Evolutionary conservation across 2,888 invertebrate species (phyloP), one percentile per base, ranked within the genome.

Genomic region (Sinopyrophorus schimmeli): DNA sequence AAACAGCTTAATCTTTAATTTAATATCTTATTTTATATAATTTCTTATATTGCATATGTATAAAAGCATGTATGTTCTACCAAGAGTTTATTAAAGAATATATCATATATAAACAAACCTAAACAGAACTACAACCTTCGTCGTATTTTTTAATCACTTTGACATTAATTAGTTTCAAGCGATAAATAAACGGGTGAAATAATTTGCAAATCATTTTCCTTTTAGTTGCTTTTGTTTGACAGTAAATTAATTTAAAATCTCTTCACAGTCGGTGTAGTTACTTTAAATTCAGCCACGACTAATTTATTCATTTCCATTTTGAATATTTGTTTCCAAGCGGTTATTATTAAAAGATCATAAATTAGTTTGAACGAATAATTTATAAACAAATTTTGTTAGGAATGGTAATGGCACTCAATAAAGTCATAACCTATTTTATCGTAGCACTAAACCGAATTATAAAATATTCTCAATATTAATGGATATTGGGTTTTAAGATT

Each of bases 331-430:
- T 66, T 65, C 66, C 59, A 55, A 53, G 53, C 61, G 61, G 63
- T 65, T 62, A 61, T 66, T 67, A 67, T 65, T 67, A 65, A 64
- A 63, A 63, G 65, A 65, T 65, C 63, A 63, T 67, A 67, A 67
- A 66, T 67, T 67, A 67, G 66, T 66, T 64, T 62, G 49, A 50
- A 61, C 54, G 61, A 67, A 65, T 65, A 67, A 65, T 67, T 65
- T 65, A 65, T 64, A 63, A 63, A 62, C 46, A 20, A 44, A 49
- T 39, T 32, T 16, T 16, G 17, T 6, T 32, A 17, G 16, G 10
- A 32, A 32, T 4, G n/a, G n/a, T n/a, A n/a, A n/a, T n/a, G n/a
- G n/a, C n/a, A n/a, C n/a, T n/a, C n/a, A n/a, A n/a, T n/a, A n/a
- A n/a, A n/a, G n/a, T n/a, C n/a, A n/a, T n/a, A n/a, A n/a, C n/a